A percentile compares a stretch with the other conserved stretches of the same genome.
phyloP scores from a whole-genome alignment of 1,140 invertebrate species.

The Pseudoatta argentina region DNA sequence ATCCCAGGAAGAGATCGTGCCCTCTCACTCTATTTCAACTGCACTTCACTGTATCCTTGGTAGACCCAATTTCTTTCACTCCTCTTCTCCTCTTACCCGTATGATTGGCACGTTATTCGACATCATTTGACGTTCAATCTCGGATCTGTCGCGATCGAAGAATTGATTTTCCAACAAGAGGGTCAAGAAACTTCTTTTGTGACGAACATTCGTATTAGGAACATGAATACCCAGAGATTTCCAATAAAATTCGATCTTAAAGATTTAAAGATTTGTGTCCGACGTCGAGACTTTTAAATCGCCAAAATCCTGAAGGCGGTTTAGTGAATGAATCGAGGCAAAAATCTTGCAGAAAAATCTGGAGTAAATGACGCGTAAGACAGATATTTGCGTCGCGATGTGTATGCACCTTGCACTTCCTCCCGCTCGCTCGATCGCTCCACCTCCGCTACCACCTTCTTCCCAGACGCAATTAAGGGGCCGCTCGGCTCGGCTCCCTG shows the following conservation, averaged over 20 bases:
- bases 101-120: neutral
- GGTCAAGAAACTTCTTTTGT: conserved; percentile 17
- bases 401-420: conserved; percentile 70
- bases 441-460: conserved; percentile 60
- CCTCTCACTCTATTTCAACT: conserved; percentile 45
- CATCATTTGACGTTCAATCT: conserved; percentile 16
- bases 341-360: conserved; percentile 42
- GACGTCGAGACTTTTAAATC: neutral
- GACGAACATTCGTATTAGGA: neutral
- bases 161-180: neutral
- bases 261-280: neutral
- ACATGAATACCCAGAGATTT: neutral
- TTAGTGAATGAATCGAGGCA: neutral
- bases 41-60: conserved; percentile 53
- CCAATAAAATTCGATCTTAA: neutral
- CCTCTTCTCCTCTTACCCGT: conserved; percentile 5
- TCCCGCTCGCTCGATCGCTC: conserved; percentile 58
- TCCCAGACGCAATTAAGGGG: conserved; percentile 74
- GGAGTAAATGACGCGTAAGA: conserved; percentile 69
- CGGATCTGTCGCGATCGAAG: neutral
- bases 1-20: conserved; percentile 44
- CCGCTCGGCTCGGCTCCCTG: conserved; percentile 76
- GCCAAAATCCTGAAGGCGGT: neutral
- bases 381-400: conserved; percentile 37
- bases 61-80: conserved; percentile 16